Evolutionary conservation across 2,797 vertebrate genomes (phyloP), one percentile per base, ranked within the genome.

Genomic region (Arctocebus calabarensis): DNA sequence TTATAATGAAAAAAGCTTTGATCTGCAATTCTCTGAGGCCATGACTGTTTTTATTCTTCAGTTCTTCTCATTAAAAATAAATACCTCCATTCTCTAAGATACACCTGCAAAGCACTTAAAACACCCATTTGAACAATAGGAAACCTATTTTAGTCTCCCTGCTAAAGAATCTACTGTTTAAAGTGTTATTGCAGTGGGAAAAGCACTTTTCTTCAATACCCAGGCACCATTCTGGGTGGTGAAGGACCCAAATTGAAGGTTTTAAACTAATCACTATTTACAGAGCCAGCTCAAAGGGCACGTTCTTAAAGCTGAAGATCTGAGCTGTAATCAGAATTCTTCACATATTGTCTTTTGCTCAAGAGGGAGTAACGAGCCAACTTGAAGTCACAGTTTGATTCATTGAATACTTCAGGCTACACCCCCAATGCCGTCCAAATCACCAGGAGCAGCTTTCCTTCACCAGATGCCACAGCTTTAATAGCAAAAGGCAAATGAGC

Each of bases 21-120:
- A 98, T 98, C 98, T 96, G 84, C 97, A 98, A 96, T 98, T 97
- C 98, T 98, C 97, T 95, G 98, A 97, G 97, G 97, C 96, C 96
- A 95, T 89, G 90, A 97, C 96, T 97, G 95, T 98, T 98, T 98
- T 98, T 98, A 98, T 98, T 98, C 98, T 97, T 98, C 96, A 97
- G 96, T 97, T 98, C 98, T 97, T 97, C 98, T 98, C 98, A 98
- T 98, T 98, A 98, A 98, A 98, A 98, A 98, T 98, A 98, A 98
- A 98, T 97, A 97, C 96, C 91, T 97, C 95, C 96, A 96, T 94
- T 98, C 98, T 98, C 97, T 93, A 97, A 97, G 97, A 98, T 32
- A 97, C 97, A 98, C 98, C 97, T 97, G 98, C 94, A 94, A 95
- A 97, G 97, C 97, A 97, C 97, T 98, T 97, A 96, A 97, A 98